A percentile compares a stretch with the other conserved stretches of the same genome.
These are phyloP conservation scores for Coturnix japonica DNA, from an alignment of 2,113 vertebrate genomes.

Conservation along the genomic window DNA sequence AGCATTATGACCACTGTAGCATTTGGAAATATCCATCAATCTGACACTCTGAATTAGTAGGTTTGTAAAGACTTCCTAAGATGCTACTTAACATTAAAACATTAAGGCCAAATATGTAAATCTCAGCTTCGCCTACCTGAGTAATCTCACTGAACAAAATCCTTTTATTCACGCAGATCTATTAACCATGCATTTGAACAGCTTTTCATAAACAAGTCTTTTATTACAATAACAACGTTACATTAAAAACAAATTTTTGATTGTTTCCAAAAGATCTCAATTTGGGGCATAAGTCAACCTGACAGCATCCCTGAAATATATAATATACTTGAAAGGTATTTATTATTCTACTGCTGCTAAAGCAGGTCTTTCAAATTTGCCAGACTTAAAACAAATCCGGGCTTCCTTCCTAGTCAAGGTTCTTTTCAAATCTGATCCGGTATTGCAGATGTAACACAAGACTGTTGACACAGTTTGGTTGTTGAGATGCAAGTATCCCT, in stretches of 20 bases:
- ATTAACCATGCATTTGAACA: neutral
- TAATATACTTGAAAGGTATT: neutral
- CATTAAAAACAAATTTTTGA: neutral
- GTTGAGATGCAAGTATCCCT: neutral
- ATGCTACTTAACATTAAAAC: neutral
- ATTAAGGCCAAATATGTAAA: neutral
- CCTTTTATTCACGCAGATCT: neutral
- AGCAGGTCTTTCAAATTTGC: neutral
- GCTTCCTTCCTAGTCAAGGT: neutral
- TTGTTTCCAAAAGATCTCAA: neutral
- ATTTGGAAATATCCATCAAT: neutral
- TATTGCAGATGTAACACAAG: neutral
- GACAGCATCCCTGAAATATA: neutral
- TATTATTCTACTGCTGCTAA: slow-evolving; percentile 17
- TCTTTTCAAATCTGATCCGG: neutral
- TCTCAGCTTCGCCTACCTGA: neutral
- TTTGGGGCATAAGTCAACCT: neutral
- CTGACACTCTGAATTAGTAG: neutral
- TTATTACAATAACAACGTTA: neutral
- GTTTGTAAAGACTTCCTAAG: neutral
- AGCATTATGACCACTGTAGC: rapidly evolving
- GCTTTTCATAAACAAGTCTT: neutral
- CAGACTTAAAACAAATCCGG: slow-evolving; percentile 19
- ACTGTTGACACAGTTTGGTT: neutral
- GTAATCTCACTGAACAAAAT: neutral